Conservation (phyloP, 2,888 invertebrate genomes). For the Luperina nickerlii region DNA sequence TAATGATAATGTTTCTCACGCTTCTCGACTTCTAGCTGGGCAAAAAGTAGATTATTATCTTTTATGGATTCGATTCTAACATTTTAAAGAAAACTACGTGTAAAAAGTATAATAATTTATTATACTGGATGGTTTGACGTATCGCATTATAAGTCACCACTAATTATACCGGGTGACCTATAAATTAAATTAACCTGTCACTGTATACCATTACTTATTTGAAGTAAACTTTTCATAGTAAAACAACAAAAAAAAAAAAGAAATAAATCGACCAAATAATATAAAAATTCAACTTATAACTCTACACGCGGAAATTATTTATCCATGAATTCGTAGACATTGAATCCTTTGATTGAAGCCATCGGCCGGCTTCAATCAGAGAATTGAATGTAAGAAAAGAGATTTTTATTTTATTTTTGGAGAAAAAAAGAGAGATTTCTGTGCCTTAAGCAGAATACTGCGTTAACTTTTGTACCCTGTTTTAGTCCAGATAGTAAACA, state of each 20-base stretch:
- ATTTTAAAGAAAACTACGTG: neutral
- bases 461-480: no score
- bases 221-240: neutral
- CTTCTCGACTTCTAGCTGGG: conserved; percentile 24
- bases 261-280: neutral
- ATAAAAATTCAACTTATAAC: no score
- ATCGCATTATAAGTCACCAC: neutral
- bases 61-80: neutral
- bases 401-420: no score
- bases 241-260: neutral
- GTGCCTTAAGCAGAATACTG: no score
- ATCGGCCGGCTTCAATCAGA: no score
- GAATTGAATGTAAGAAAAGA: no score
- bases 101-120: neutral
- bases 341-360: no score
- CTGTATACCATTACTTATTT: neutral
- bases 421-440: no score
- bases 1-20: conserved; percentile 35
- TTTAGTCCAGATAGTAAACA: no score
- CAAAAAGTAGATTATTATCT: conserved; percentile 26
- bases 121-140: neutral
- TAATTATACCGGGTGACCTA: neutral
- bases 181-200: neutral
- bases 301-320: no score
- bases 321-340: no score